Base-by-base conservation (phyloP, 2,888 invertebrate genomes). In the Ectobius pallidus region DNA sequence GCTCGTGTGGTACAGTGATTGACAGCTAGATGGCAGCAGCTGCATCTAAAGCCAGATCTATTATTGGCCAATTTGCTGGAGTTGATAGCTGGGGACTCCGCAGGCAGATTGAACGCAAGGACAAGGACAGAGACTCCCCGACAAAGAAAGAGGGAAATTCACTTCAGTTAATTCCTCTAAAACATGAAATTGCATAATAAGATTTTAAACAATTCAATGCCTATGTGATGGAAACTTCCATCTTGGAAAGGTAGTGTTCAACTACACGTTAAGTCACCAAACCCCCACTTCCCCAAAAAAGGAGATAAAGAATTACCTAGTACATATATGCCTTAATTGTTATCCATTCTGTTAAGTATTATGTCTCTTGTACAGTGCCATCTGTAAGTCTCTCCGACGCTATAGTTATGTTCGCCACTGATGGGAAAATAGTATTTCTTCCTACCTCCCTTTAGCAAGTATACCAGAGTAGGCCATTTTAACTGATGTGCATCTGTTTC, bases 51-150 rank as follows among this genome's bases (percentile, higher is more conserved):
- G 20, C 6, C 46, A 46, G 46, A n/a, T 65, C 65, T 27, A 65
- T 65, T 65, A 65, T 65, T 65, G 65, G 65, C 65, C 65, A 65
- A 65, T 65, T 46, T 65, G 65, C 22, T 34, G 27, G 27, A 18
- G 42, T 20, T 65, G 65, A 65, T 65, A 34, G 65, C 65, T 44
- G 46, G n/a, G 11, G 46, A 44, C n/a, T n/a, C n/a, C n/a, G n/a
- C n/a, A 27, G 44, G 46, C 65, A 44, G 42, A 44, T 30, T n/a
- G 22, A 46, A 14, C n/a, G 27, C 25, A 55, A 1, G 55, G 2
- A 55, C 16, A 46, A 46, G 27, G 30, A 55, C 34, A 34, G 25
- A 27, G 55, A 7, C 6, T n/a, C n/a, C n/a, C n/a, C 22, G 55
- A 55, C 27, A 55, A 55, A 27, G 55, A 1, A 27, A 55, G 55